Evolutionary conservation across 2,113 vertebrate species (phyloP).

Genomic region (Chinchilla lanigera): DNA sequence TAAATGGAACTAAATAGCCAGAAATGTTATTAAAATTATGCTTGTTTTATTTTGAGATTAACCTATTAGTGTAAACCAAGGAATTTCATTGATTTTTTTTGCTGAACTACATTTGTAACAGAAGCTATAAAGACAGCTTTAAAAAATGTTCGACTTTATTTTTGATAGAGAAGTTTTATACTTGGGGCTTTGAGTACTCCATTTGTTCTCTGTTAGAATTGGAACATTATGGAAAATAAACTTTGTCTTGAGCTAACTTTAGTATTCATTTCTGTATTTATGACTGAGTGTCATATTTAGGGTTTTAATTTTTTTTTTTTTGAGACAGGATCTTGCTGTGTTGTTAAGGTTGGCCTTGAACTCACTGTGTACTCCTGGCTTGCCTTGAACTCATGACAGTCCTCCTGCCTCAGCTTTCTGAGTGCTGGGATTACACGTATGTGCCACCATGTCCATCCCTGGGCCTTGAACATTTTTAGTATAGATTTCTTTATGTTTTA

Average conservation of each 20-base stretch:
- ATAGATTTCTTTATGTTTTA: no score
- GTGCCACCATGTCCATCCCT: no score
- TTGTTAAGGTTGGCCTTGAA: not conserved
- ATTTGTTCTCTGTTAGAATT: not conserved
- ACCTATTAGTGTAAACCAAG: not conserved
- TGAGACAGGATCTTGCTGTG: not conserved
- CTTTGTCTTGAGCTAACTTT: not conserved
- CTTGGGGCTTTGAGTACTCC: not conserved
- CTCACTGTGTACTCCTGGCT: not conserved
- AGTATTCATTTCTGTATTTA: not conserved
- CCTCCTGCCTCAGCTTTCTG: no score
- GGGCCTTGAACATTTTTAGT: no score
- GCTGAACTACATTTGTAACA: not conserved
- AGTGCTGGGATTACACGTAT: no score
- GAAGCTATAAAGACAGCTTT: not conserved
- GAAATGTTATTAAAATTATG: slow-evolving; percentile 39
- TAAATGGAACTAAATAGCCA: slow-evolving; percentile 19
- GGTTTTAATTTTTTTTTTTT: not conserved
- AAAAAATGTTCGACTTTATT: not conserved
- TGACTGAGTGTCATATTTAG: not conserved
- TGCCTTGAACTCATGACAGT: not conserved
- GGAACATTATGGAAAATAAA: not conserved
- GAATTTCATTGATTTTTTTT: not conserved
- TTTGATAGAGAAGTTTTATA: slow-evolving; percentile 19
- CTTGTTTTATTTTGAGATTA: slow-evolving; percentile 45